These are phyloP conservation scores for Sibirionetta formosa DNA, from an alignment of 2,797 vertebrate genomes.

Conservation along the genomic window DNA sequence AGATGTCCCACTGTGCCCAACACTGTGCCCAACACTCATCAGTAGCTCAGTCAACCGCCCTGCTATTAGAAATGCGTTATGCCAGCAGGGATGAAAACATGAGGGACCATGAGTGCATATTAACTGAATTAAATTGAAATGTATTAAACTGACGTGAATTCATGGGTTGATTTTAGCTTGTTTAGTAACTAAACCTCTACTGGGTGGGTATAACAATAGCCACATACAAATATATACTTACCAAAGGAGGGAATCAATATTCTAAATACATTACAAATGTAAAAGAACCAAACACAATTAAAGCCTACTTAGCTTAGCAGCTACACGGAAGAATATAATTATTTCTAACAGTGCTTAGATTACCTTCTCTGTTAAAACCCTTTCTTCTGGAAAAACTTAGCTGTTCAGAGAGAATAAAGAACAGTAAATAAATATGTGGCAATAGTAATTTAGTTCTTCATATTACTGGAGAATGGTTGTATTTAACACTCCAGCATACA, in stretches of 20 bases:
- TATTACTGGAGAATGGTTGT: not conserved
- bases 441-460: constrained; percentile 58
- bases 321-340: constrained; percentile 38
- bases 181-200: constrained; percentile 14
- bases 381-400: constrained; percentile 69
- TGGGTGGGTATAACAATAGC: constrained; percentile 6
- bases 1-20: constrained; percentile 19
- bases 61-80: constrained; percentile 31
- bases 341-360: constrained; percentile 57
- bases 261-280: constrained; percentile 42
- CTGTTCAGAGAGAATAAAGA: constrained; percentile 59
- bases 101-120: not conserved
- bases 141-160: constrained; percentile 31
- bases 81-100: constrained; percentile 25
- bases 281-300: constrained; percentile 69
- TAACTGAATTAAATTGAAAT: constrained; percentile 51
- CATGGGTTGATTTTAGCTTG: constrained; percentile 7
- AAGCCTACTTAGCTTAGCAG: constrained; percentile 54
- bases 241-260: constrained; percentile 56
- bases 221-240: constrained; percentile 5
- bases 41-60: constrained; percentile 35
- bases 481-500: constrained; percentile 42
- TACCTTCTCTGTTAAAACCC: constrained; percentile 54
- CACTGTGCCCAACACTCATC: constrained; percentile 38
- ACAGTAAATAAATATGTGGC: constrained; percentile 61